phyloP scores from a whole-genome alignment of 2,888 invertebrate genomes.

The Metopia argyrocephala region DNA sequence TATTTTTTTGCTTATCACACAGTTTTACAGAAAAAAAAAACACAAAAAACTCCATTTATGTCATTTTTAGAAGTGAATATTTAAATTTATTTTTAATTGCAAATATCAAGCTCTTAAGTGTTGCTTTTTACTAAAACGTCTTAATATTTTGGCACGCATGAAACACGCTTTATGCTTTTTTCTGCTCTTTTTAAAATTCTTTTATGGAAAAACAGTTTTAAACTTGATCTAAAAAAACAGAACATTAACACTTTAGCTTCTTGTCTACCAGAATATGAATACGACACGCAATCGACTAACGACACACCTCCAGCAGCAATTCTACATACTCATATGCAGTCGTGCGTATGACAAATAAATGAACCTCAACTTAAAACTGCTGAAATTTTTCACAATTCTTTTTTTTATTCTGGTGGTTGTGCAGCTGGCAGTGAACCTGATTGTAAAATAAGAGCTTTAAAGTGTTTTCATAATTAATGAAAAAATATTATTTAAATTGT shows the following conservation, averaged over 20 bases:
- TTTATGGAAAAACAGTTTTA: slow-evolving; percentile 11
- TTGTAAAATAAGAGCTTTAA: background rate
- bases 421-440: background rate
- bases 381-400: slow-evolving; percentile 6
- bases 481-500: background rate
- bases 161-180: background rate
- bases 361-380: slow-evolving; percentile 13
- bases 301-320: slow-evolving; percentile 39
- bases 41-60: too few species aligned
- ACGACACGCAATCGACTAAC: slow-evolving; percentile 35
- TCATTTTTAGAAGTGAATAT: slow-evolving; percentile 11
- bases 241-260: background rate
- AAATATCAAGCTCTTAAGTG: background rate
- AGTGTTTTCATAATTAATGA: background rate
- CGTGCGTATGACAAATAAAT: slow-evolving; percentile 1
- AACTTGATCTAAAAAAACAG: slow-evolving; percentile 28
- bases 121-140: background rate
- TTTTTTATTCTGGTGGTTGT: background rate
- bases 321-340: too few species aligned
- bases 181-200: background rate
- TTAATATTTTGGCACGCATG: background rate
- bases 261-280: background rate
- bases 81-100: slow-evolving; percentile 4
- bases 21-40: too few species aligned
- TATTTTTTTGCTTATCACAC: background rate